Base-by-base conservation (phyloP, 2,888 invertebrate genomes). In the Acheta domesticus region DNA sequence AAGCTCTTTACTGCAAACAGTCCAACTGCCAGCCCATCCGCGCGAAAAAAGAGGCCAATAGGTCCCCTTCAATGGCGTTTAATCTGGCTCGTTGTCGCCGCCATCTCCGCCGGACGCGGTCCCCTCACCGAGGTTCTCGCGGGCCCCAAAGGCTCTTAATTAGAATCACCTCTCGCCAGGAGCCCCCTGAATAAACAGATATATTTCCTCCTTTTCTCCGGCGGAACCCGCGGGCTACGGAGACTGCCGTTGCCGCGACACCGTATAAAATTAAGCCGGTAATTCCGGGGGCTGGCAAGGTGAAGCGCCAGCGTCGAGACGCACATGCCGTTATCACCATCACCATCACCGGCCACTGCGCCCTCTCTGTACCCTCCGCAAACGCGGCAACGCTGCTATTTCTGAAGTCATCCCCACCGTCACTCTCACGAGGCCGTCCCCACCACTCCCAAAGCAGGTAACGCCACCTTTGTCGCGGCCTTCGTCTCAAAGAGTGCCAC, bases 91-190 rank as follows among this genome's bases (percentile, higher is more conserved):
- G 62, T 62, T 36, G 36, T n/a, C 62, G 62, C 62, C n/a, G 16
- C n/a, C 62, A 19, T 62, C n/a, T 62, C 62, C 62, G 8, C 62
- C 62, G n/a, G 36, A 36, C 36, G 16, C 8, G 62, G 62, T 19
- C 62, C n/a, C 62, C n/a, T 8, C 62, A 62, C 3, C 62, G n/a
- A 19, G 36, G 62, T 19, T 62, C 62, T 11, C 62, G 14, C 62
- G n/a, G 16, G 62, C 14, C 62, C 62, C 16, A 19, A 62, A n/a
- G 62, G 62, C 62, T 16, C 62, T 62, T 62, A 62, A 62, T 62
- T 62, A 62, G 62, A 62, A n/a, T n/a, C 62, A 62, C 62, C 62
- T 62, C 62, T 62, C 62, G 62, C 62, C 62, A 14, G n/a, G 62
- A 14, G 62, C 62, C 62, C 36, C 62, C 62, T 62, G 62, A 62